phyloP scores from a whole-genome alignment of 2,113 vertebrate species.

The Serilophus lunatus region DNA sequence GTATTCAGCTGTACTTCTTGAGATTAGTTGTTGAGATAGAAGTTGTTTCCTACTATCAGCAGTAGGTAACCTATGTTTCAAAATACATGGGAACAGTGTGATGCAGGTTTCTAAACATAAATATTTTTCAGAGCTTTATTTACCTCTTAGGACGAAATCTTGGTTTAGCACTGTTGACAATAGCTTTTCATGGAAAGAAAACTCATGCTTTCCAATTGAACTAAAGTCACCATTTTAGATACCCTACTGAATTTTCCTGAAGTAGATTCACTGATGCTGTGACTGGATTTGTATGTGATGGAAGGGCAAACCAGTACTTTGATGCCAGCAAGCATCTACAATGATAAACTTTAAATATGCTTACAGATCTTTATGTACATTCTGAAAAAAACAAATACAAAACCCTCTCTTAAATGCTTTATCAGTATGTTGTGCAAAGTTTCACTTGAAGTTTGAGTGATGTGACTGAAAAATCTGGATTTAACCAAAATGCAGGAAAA shows the following conservation, averaged over 20 bases:
- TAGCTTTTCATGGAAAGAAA: not conserved
- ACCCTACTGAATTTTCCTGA: not conserved
- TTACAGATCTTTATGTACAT: not conserved
- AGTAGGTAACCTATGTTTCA: not conserved
- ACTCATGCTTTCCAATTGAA: not conserved
- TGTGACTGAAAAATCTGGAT: not conserved
- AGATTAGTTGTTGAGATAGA: not conserved
- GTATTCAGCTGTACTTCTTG: not conserved
- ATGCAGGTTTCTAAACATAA: not conserved
- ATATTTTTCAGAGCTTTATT: not conserved
- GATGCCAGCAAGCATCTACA: not conserved
- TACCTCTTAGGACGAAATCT: not conserved
- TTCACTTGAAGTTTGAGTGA: not conserved
- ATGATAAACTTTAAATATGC: not conserved
- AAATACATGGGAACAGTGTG: not conserved
- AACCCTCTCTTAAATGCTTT: not conserved
- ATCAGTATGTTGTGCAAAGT: not conserved
- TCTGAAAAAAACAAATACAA: not conserved
- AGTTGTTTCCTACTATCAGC: not conserved
- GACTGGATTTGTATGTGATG: not conserved
- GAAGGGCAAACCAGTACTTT: not conserved
- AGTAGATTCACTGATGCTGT: not conserved
- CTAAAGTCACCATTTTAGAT: not conserved
- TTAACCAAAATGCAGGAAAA: not conserved
- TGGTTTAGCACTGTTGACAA: not conserved